Base-by-base conservation (phyloP, 2,797 vertebrate species). In the Sarcoramphus papa region DNA sequence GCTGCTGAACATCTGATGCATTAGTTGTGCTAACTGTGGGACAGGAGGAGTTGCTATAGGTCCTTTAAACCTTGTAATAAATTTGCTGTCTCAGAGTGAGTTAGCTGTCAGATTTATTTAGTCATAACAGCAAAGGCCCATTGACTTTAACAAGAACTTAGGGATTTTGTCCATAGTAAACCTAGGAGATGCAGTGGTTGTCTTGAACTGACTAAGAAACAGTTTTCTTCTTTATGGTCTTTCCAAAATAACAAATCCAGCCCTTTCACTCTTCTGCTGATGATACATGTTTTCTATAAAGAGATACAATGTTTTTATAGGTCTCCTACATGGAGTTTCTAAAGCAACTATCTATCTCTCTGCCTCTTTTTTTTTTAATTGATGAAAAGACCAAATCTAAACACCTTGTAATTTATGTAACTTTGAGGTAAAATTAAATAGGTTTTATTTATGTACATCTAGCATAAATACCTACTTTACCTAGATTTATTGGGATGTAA, bases 41-140 rank as follows among this genome's bases (percentile, higher is more conserved):
- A 82, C 40, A 65, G 54, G 27, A 86, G 37, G 37, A 92, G 30
- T 56, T 89, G 37, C 27, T 82, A 45, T 14, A 82, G 37, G 45
- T 57, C 91, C n/a, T 89, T 91, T 69, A 94, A 89, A 75, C 23
- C 15, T 81, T 62, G 9, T 19, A 40, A 78, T 41, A 76, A 65
- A 89, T 91, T 69, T 85, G 4, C 25, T 85, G 13, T 85, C 37
- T 60, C 57, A 31, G 48, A 80, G 24, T 60, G 41, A 90, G 48
- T 80, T 88, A 88, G 40, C 69, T 85, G 72, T 78, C 62, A 78
- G 73, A 75, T 94, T 84, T 92, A 59, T 64, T 88, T 92, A 88
- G 47, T 77, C 45, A 33, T 68, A 33, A 85, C 27, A 53, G 37
- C 35, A 91, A 95, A 73, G 40, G 62, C 14, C 40, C 45, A 68